Evolutionary conservation across 2,113 vertebrate species (phyloP).

Genomic region (Rhinogobius similis): DNA sequence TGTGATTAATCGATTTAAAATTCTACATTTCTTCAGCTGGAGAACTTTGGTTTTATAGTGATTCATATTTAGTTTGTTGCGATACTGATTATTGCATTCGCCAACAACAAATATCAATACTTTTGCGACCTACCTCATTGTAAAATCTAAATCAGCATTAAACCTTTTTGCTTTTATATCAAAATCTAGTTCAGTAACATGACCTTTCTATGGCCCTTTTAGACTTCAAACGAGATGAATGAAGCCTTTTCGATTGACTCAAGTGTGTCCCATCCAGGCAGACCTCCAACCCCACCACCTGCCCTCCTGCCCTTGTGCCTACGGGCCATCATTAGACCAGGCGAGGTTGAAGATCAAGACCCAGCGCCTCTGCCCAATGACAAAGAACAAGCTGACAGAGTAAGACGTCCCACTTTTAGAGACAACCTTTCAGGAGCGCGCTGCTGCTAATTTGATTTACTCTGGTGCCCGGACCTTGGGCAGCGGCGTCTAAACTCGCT

Average conservation of each 20-base stretch:
- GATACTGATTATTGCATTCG: too few species aligned
- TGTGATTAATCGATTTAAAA: too few species aligned
- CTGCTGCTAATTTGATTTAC: slow-evolving; percentile 76
- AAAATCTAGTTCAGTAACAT: not conserved
- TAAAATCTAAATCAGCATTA: not conserved
- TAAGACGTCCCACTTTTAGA: slow-evolving; percentile 45
- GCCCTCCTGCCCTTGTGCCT: slow-evolving; percentile 61
- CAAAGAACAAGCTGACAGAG: slow-evolving; percentile 50
- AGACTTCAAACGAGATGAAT: slow-evolving; percentile 12
- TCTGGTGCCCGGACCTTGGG: slow-evolving; percentile 66
- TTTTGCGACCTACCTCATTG: too few species aligned
- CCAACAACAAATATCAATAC: too few species aligned
- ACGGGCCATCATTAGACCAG: slow-evolving; percentile 67
- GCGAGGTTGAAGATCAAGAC: slow-evolving; percentile 57
- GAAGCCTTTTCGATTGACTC: slow-evolving; percentile 24
- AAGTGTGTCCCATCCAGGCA: slow-evolving; percentile 31
- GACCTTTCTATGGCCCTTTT: not conserved
- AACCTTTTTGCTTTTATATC: not conserved
- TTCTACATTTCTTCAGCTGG: too few species aligned
- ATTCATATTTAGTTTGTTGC: too few species aligned
- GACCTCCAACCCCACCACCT: slow-evolving; percentile 64
- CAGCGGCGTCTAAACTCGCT: slow-evolving; percentile 38
- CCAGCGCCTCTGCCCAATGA: slow-evolving; percentile 47
- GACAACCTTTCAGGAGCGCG: slow-evolving; percentile 51
- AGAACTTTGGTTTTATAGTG: too few species aligned